A percentile compares a stretch with the other conserved stretches of the same genome.
Evolutionary conservation across 2,113 vertebrate species (phyloP).

Genomic region (Clinocottus analis): DNA sequence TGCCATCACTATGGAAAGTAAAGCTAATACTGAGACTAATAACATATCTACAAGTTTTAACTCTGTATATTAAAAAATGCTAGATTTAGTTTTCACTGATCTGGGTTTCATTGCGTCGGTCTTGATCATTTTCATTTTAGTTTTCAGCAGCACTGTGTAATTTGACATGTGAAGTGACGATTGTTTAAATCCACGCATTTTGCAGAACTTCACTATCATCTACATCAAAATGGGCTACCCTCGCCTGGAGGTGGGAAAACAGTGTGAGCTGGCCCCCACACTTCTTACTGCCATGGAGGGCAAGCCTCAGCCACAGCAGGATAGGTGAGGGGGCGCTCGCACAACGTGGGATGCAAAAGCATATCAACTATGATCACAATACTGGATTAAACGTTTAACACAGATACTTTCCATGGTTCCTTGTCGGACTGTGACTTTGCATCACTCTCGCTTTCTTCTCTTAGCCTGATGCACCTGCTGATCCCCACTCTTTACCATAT

Average conservation of each 20-base stretch:
- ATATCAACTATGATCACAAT: background rate
- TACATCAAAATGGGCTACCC: slow-evolving; percentile 99
- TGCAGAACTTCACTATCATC: slow-evolving; percentile 98
- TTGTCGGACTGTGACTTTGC: background rate
- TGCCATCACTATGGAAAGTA: background rate
- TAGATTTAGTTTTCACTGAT: background rate
- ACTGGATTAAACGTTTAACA: background rate
- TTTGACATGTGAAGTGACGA: background rate
- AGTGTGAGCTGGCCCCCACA: slow-evolving; percentile 96
- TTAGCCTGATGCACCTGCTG: slow-evolving; percentile 98
- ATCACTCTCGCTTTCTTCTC: slow-evolving; percentile 54
- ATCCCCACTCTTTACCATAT: slow-evolving; percentile 98
- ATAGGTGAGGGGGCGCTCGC: slow-evolving; percentile 85
- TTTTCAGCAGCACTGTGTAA: background rate
- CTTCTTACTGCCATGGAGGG: slow-evolving; percentile 99
- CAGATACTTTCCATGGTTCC: background rate
- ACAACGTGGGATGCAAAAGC: background rate
- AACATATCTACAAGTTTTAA: background rate
- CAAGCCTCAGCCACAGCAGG: slow-evolving; percentile 97
- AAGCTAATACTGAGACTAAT: background rate
- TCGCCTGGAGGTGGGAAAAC: slow-evolving; percentile 93
- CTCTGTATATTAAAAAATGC: background rate
- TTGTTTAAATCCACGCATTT: slow-evolving; percentile 14
- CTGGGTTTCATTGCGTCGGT: background rate
- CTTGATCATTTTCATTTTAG: background rate